Evolutionary conservation across 2,797 vertebrate genomes (phyloP), one percentile per base, ranked within the genome.

Genomic region (Gymnothorax javanicus): DNA sequence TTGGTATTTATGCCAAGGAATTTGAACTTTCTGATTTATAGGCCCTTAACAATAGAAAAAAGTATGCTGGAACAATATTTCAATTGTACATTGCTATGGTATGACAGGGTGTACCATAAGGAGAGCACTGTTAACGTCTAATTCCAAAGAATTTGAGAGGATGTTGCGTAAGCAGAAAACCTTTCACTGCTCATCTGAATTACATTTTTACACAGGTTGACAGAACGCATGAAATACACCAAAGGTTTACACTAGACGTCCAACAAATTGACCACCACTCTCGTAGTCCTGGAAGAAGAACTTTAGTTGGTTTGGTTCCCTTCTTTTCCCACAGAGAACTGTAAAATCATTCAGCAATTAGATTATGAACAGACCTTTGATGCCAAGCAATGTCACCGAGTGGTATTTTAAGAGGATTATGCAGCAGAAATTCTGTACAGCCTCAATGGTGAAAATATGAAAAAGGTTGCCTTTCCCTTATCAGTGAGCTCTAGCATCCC

Each of bases 361-460:
- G 25, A 58, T 83, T n/a, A 59, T 33, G 58, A 59, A 56, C 57
- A 17, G 6, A 25, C 57, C 82, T 59, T 83, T 83, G 25, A 58
- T 83, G 25, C n/a, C 15, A 33, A 57, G 7, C 79, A 58, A 23
- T 82, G 79, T 59, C 82, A 59, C 56, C 33, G 82, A 83, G 57
- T 83, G 57, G 82, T 33, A 58, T n/a, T 83, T 59, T 83, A 83
- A 58, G 82, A 83, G 82, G 77, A 81, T 81, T 56, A 56, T 33
- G 56, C 12, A 3, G n/a, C 25, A 59, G n/a, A n/a, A 59, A 83
- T 52, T 56, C 77, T 17, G 3, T 43, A 17, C 17, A 43, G 56
- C 79, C 20, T 57, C 54, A n/a, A 58, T 25, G n/a, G 25, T 11
- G 71, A 33, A 15, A 75, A 75, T 13, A 11, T 11, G 73, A 6